Base-by-base conservation (phyloP, 2,113 vertebrate genomes). In the Antennarius striatus region DNA sequence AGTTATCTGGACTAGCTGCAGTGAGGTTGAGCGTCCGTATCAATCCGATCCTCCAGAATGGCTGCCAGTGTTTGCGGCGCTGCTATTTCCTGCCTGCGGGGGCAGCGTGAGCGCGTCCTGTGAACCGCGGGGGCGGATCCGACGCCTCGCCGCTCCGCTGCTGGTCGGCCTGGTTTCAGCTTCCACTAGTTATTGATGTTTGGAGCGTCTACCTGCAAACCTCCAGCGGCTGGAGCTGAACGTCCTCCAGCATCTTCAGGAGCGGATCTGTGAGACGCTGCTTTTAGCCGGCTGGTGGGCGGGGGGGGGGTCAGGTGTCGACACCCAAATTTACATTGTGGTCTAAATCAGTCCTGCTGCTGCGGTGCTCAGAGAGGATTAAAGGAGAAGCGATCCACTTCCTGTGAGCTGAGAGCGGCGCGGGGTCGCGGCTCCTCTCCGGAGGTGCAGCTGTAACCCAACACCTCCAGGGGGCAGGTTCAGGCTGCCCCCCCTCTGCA, bases 21-120 rank as follows among this genome's bases (percentile, higher is more conserved):
- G 22, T 22, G 22, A 22, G 2, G 22, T 22, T 22, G 22, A 22
- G 22, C 22, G 22, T 22, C 22, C 22, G 22, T 22, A 22, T 22
- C 1, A 22, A 22, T 22, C 22, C 22, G 22, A 67, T 50, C 67
- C 68, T 60, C 61, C 70, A 81, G 67, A 61, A 71, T 64, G 74
- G 80, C 57, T 80, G 68, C 29, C 68, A 29, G 46, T 57, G 79
- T 53, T 86, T 68, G 60, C 54, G 30, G 69, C 68, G 67, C 64
- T 86, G 82, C 84, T 92, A 87, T 90, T 89, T 86, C 89, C 82
- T 88, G 73, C 28, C 72, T 62, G 69, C 72, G 76, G 75, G 88
- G 79, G 85, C 65, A 68, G 81, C 60, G 67, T 84, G 79, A 84
- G 86, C 85, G 71, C 79, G 71, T 80, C 84, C 84, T 36, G 29